Conservation (phyloP, 2,797 vertebrate genomes). For the Acanthiza pusilla region DNA sequence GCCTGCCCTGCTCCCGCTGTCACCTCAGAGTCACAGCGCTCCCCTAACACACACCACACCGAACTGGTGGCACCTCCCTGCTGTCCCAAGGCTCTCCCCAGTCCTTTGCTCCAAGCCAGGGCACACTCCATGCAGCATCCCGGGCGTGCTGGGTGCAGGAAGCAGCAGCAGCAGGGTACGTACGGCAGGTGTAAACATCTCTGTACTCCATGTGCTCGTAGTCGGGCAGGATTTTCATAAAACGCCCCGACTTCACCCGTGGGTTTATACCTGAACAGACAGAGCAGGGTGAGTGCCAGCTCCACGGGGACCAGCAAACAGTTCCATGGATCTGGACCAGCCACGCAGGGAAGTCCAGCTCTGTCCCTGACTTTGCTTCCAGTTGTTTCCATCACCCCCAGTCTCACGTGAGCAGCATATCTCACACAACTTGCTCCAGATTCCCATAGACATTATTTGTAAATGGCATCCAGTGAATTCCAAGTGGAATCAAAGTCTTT, state of each 20-base stretch:
- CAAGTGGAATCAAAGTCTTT: not conserved
- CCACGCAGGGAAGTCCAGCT: not conserved
- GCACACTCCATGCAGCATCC: slow-evolving; percentile 57
- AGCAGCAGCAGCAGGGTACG: slow-evolving; percentile 71
- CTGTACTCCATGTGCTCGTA: slow-evolving; percentile 92
- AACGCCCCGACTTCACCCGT: slow-evolving; percentile 89
- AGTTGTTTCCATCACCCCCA: not conserved
- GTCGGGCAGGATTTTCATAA: slow-evolving; percentile 95
- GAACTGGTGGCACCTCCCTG: not conserved
- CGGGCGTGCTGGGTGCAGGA: slow-evolving; percentile 23
- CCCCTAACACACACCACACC: accelerated
- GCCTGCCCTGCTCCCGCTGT: not conserved
- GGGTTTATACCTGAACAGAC: slow-evolving; percentile 91
- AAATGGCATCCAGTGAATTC: not conserved
- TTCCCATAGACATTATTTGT: not conserved
- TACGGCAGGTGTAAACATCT: slow-evolving; percentile 88
- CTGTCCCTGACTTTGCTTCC: not conserved
- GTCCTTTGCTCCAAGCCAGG: not conserved
- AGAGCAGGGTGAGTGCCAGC: slow-evolving; percentile 72
- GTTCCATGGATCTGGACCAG: accelerated
- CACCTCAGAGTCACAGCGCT: not conserved
- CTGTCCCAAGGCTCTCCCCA: not conserved
- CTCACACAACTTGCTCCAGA: not conserved
- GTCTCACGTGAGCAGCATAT: accelerated
- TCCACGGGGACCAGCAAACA: not conserved